Evolutionary conservation across 1,140 invertebrate genomes (phyloP), one percentile per base, ranked within the genome.

Genomic region (Lucilia cuprina): DNA sequence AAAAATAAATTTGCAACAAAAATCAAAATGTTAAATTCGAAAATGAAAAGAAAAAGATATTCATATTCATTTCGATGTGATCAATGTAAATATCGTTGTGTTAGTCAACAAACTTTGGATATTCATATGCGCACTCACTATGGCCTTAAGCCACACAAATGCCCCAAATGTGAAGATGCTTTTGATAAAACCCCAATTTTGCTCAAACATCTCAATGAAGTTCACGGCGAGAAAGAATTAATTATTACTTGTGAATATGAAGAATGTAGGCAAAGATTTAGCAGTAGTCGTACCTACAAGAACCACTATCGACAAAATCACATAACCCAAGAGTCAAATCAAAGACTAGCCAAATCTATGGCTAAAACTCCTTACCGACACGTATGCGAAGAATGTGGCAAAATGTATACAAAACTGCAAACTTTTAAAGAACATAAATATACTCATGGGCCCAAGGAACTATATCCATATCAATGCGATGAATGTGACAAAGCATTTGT

Each of bases 361-460:
- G 5, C 17, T 13, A 82, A 82, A 82, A 14, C 17, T 30, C 49
- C 80, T 8, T 21, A 41, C 13, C 8, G 19, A 13, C 41, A 80
- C 55, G 47, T 85, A 17, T 85, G 82, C 80, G 82, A 85, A 83
- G 82, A 85, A 34, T 85, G 84, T 41, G 84, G 82, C 12, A 49
- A 35, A 17, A 83, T 49, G 14, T 85, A 60, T 74, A 74, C 8
- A 74, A 80, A 41, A 30, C 9, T 50, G 2, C 34, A 55, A 2
- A 70, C 25, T 41, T 70, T 85, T 2, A 83, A 65, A 30, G 50
- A 85, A 70, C 84, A 85, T 74, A 34, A 82, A 5, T 85, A 80
- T 19, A 83, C 75, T 13, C 84, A 85, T 49, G 41, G 19, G 35
- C 82, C 82, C 1, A 21, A 65, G 4, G 84, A 85, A 34, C 55